Conservation (phyloP, 2,113 vertebrate genomes). For the Eurystomus gularis region DNA sequence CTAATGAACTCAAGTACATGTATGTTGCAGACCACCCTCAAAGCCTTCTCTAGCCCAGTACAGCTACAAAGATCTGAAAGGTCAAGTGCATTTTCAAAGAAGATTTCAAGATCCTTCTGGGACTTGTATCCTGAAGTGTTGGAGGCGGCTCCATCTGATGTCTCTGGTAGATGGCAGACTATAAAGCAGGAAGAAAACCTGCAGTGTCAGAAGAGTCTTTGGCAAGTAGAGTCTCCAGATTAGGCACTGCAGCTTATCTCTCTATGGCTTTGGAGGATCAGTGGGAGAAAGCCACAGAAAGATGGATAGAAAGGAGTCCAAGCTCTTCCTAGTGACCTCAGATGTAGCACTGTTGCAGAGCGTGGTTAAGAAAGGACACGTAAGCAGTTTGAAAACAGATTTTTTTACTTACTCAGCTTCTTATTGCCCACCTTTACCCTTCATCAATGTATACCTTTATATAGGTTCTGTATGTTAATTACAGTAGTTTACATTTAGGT, state of each 20-base stretch:
- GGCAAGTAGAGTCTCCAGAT: neutral
- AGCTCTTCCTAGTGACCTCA: neutral
- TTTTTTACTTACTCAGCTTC: neutral
- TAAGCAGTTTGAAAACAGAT: neutral
- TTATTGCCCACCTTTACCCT: neutral
- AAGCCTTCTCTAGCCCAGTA: neutral
- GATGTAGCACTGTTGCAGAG: neutral
- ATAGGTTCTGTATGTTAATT: neutral
- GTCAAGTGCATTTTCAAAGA: neutral
- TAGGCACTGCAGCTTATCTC: neutral
- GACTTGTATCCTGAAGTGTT: fast-evolving
- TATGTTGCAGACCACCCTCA: neutral
- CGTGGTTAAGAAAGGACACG: neutral
- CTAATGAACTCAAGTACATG: neutral
- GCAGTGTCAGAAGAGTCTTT: neutral
- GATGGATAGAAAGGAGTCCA: neutral
- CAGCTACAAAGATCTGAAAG: neutral
- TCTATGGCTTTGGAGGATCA: neutral
- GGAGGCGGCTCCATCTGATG: neutral
- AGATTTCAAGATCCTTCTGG: neutral
- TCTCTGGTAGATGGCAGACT: neutral
- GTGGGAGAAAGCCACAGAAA: neutral
- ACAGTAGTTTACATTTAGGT: neutral
- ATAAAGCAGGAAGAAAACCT: neutral
- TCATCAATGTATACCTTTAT: neutral